Conservation (phyloP, 2,797 vertebrate genomes). For the Semotilus atromaculatus region DNA sequence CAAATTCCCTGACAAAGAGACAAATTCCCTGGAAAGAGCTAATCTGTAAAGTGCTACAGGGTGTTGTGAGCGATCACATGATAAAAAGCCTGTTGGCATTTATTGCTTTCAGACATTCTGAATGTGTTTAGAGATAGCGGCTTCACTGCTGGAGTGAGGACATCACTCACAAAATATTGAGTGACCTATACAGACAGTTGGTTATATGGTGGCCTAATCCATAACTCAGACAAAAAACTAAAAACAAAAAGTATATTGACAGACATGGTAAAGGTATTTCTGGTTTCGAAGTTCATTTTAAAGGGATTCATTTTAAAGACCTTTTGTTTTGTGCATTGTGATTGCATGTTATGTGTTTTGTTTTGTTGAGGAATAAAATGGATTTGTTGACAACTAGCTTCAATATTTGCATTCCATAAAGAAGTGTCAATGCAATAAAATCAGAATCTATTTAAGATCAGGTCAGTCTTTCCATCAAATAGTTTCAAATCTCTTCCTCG, state of each 20-base stretch:
- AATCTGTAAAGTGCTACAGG: conserved; percentile 33
- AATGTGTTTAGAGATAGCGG: conserved; percentile 26
- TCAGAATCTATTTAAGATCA: neutral
- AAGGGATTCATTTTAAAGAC: neutral
- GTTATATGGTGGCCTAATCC: neutral
- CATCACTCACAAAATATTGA: conserved; percentile 16
- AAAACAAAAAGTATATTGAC: neutral
- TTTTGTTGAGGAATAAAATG: neutral
- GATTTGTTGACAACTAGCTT: neutral
- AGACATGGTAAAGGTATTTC: neutral
- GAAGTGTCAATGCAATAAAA: neutral
- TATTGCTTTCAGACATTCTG: conserved; percentile 34
- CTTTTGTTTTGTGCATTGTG: neutral
- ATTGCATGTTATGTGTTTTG: neutral
- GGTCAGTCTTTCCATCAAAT: neutral
- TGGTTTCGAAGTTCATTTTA: neutral
- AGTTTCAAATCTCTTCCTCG: neutral
- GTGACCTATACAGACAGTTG: conserved; percentile 36
- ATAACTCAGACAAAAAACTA: neutral
- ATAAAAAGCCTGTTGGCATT: conserved; percentile 48
- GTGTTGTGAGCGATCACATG: conserved; percentile 25
- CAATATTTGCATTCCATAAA: neutral
- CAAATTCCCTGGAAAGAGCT: neutral
- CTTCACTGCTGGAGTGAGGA: conserved; percentile 1
- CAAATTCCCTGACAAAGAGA: conserved; percentile 3